These are phyloP conservation scores for Caenorhabditis macrosperma DNA, from an alignment of 2,888 invertebrate genomes.

Conservation along the genomic window DNA sequence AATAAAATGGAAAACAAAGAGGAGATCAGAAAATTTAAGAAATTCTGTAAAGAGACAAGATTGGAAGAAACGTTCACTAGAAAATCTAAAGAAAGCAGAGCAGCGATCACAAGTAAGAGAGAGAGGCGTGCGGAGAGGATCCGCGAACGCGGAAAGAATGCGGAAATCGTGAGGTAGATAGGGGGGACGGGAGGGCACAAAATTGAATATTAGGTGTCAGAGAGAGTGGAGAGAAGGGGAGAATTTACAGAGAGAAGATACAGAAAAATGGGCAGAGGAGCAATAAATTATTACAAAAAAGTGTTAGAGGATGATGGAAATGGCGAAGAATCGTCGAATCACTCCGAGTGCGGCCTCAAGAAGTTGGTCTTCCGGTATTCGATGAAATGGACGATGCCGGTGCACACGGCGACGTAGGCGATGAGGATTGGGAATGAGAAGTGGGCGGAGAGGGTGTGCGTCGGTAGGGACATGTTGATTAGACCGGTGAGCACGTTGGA, in stretches of 20 bases:
- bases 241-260: background rate
- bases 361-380: conserved; percentile 47
- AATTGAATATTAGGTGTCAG: background rate
- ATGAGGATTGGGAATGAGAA: conserved; percentile 27
- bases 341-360: conserved; percentile 26
- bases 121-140: background rate
- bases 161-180: background rate
- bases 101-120: background rate
- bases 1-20: background rate
- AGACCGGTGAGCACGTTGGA: conserved; percentile 90
- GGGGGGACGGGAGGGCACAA: too few relatives aligned
- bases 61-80: background rate
- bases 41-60: background rate
- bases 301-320: background rate
- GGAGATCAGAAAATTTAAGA: background rate
- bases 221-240: background rate
- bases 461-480: conserved; percentile 33
- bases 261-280: background rate
- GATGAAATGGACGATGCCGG: conserved; percentile 37
- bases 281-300: too few relatives aligned
- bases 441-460: conserved; percentile 10
- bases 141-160: background rate
- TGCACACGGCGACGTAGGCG: conserved; percentile 4
- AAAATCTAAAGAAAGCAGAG: background rate
- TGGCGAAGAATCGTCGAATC: background rate